These are phyloP conservation scores for Agrotis clavis DNA, from an alignment of 2,888 invertebrate species.

Conservation along the genomic window DNA sequence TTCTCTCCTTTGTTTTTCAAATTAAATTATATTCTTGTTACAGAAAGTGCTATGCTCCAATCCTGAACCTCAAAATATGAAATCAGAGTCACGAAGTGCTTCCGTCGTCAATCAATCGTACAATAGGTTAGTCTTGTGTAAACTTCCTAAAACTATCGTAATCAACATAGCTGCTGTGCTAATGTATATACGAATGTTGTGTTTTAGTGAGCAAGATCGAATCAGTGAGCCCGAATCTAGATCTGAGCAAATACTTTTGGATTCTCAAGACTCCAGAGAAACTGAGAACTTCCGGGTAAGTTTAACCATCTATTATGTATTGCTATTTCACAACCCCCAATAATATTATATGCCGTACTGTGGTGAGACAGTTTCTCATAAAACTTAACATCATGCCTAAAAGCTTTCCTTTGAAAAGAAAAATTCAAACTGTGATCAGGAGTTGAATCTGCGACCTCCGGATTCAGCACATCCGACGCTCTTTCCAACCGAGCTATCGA, in stretches of 20 bases:
- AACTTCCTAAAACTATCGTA: not conserved
- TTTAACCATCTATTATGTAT: conserved; percentile 10
- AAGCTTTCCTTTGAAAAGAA: too few species aligned
- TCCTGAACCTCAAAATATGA: conserved; percentile 78
- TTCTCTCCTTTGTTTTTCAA: not conserved
- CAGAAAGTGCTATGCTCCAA: conserved; percentile 80
- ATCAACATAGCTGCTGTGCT: not conserved
- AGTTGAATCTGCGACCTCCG: too few species aligned
- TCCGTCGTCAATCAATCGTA: conserved; percentile 86
- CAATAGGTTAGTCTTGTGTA: conserved; percentile 76
- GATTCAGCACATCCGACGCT: too few species aligned
- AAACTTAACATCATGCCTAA: too few species aligned
- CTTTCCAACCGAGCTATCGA: too few species aligned
- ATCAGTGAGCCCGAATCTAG: conserved; percentile 82
- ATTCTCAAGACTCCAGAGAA: conserved; percentile 84
- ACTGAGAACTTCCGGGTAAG: conserved; percentile 84
- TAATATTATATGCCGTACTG: not conserved
- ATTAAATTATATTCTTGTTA: conserved; percentile 43
- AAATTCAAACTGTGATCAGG: too few species aligned
- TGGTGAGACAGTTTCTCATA: not conserved
- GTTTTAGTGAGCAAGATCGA: conserved; percentile 84
- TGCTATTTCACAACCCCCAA: not conserved
- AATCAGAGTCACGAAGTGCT: conserved; percentile 80
- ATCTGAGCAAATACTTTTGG: conserved; percentile 84
- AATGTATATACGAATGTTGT: conserved; percentile 15